Evolutionary conservation across 2,113 vertebrate species (phyloP).

Genomic region (Silurus meridionalis): DNA sequence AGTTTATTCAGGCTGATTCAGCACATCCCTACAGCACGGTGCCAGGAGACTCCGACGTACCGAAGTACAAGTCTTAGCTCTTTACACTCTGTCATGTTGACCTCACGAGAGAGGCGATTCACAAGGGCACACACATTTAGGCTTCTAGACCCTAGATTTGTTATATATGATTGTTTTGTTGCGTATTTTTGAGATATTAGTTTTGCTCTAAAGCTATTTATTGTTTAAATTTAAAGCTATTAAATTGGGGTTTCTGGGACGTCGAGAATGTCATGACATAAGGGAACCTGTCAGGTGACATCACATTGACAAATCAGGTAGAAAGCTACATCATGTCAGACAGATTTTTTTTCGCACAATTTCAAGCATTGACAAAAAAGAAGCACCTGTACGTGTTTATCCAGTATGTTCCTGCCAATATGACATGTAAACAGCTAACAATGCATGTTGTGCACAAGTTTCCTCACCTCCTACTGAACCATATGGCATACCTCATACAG

Average conservation of each 20-base stretch:
- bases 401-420: not conserved
- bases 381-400: not conserved
- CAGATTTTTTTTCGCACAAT: not conserved
- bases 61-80: constrained; percentile 6
- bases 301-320: not conserved
- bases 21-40: not conserved
- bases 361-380: not conserved
- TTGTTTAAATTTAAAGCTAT: too few species aligned
- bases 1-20: constrained; percentile 6
- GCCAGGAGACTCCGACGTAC: not conserved
- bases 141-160: too few species aligned
- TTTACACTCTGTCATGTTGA: constrained; percentile 17
- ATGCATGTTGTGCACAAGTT: not conserved
- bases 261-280: not conserved
- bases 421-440: not conserved
- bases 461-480: too few species aligned
- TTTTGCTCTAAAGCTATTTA: not conserved
- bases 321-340: not conserved
- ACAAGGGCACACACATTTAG: not conserved
- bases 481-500: too few species aligned
- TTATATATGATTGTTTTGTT: not conserved
- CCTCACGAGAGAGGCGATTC: not conserved
- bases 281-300: not conserved
- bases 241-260: not conserved
- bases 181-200: not conserved